Evolutionary conservation across 2,888 invertebrate species (phyloP), one percentile per base, ranked within the genome.

Genomic region (Trilocha varians): DNA sequence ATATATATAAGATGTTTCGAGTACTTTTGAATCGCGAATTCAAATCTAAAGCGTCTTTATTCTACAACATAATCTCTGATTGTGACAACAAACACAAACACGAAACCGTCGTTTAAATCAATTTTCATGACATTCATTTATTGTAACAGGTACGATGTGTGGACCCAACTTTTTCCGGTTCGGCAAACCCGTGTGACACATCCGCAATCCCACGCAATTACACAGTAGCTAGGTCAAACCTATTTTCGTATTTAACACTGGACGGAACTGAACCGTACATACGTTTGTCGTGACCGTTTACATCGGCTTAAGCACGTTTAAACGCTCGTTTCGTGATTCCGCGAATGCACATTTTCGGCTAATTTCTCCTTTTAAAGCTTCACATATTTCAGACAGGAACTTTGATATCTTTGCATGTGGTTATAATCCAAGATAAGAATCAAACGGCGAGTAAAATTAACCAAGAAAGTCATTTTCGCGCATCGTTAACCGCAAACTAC

Each of bases 121-220:
- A 33, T 40, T 38, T 48, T 47, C 43, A 46, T 47, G 42, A 46
- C 45, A 53, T 56, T 55, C 53, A 50, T 52, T 59, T 57, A 61
- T 53, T 48, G 46, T 52, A 55, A 57, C 46, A 46, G 48, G 51
- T 52, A 55, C 54, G 48, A 55, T 55, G 50, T 60, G 62, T 61
- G n/a, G n/a, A 57, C 63, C 59, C 57, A 63, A 57, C 62, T 69
- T 65, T 70, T 71, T 70, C 68, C 70, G 66, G 64, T 63, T 55
- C 70, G 73, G 68, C 69, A 70, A 75, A 62, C 64, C 72, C 66
- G 61, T 65, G 65, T 69, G 75, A 71, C 73, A 71, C 71, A 72
- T 70, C 65, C 64, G 66, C 63, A 66, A 64, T 73, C 70, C 69
- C 70, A 72, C 67, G 65, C 67, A 59, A 66, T 68, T 65, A 69